phyloP scores from a whole-genome alignment of 2,888 invertebrate genomes.

The Dexiosoma caninum region DNA sequence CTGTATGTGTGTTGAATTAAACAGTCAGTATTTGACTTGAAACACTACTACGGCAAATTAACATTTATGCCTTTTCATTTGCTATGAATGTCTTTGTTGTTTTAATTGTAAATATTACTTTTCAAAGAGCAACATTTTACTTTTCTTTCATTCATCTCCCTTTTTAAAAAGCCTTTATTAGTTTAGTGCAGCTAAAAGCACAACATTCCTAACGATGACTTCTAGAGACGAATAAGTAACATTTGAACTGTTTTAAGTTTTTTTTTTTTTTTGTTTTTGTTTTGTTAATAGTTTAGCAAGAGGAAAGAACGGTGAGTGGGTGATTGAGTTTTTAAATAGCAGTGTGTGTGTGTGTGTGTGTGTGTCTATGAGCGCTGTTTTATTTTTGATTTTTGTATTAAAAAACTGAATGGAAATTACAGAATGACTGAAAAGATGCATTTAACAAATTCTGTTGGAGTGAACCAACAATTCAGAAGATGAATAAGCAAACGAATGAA shows the following conservation, averaged over 20 bases:
- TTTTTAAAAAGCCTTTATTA: neutral
- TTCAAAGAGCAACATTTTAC: neutral
- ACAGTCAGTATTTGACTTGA: too few relatives aligned
- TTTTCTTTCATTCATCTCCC: neutral
- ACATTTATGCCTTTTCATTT: neutral
- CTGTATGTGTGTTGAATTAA: too few relatives aligned
- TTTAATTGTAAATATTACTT: neutral
- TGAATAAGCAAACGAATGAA: neutral
- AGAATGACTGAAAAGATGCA: neutral
- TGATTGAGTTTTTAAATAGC: neutral
- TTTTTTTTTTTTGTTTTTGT: too few relatives aligned
- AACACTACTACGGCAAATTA: neutral
- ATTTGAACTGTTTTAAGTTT: too few relatives aligned
- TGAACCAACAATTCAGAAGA: slow-evolving; percentile 3
- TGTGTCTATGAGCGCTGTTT: neutral
- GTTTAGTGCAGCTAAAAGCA: neutral
- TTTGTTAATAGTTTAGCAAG: neutral
- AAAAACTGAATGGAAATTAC: slow-evolving; percentile 10
- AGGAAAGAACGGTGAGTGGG: too few relatives aligned
- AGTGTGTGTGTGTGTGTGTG: neutral
- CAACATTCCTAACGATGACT: neutral
- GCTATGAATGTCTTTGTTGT: neutral
- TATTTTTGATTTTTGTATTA: neutral
- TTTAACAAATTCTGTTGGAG: neutral
- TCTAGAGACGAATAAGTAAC: neutral